Conservation (phyloP, 2,888 invertebrate species). For the Drosophila aldrichi region DNA sequence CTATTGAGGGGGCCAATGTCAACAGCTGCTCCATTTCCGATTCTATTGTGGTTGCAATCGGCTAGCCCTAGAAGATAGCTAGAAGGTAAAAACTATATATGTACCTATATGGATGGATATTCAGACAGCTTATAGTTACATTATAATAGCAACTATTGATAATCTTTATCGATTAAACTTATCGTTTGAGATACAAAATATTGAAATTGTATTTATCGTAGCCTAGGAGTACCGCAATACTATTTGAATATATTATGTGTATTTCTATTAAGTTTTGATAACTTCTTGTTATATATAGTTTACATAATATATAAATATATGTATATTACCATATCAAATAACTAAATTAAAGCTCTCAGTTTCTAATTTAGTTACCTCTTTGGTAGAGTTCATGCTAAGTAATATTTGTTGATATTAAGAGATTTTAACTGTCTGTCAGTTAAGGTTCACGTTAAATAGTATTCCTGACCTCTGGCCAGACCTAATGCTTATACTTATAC, state of each 20-base stretch:
- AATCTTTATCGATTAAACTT: background rate
- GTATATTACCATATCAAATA: background rate
- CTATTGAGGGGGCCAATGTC: background rate
- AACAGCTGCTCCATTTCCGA: slow-evolving; percentile 11
- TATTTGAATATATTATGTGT: background rate
- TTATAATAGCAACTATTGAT: background rate
- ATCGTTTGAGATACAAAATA: background rate
- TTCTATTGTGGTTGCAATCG: background rate
- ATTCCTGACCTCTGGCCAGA: no score
- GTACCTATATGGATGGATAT: background rate
- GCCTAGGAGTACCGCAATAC: background rate
- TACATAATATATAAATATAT: background rate
- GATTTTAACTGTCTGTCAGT: no score
- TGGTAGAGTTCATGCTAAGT: no score
- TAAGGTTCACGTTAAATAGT: no score
- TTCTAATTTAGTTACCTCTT: no score
- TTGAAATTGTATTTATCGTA: background rate
- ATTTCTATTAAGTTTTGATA: background rate
- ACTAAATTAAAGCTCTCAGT: no score
- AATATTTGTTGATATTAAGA: no score
- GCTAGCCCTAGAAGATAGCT: background rate
- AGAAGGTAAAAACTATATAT: background rate
- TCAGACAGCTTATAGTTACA: background rate
- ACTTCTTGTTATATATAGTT: background rate
- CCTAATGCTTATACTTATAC: background rate